A percentile compares a stretch with the other conserved stretches of the same genome.
These are phyloP conservation scores for Conomelus anceps DNA, from an alignment of 2,888 invertebrate genomes.

Conservation along the genomic window DNA sequence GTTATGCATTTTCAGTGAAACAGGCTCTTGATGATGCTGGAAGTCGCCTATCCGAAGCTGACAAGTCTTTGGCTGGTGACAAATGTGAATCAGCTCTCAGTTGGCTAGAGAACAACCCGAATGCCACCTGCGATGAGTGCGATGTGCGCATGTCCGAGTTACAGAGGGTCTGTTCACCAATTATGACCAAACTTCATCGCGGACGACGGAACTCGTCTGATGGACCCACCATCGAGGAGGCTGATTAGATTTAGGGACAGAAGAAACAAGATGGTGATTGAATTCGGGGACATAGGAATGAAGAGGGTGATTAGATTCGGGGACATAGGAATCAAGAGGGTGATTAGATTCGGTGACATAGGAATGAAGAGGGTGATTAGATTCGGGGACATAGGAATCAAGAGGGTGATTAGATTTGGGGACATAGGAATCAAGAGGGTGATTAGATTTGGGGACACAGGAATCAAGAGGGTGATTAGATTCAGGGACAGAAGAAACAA, in stretches of 20 bases:
- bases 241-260: slow-evolving; percentile 42
- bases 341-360: too few species aligned
- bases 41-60: slow-evolving; percentile 56
- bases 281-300: not conserved
- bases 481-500: too few species aligned
- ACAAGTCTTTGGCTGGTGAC: slow-evolving; percentile 55
- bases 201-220: slow-evolving; percentile 39
- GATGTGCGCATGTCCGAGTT: slow-evolving; percentile 69
- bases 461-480: too few species aligned
- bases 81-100: slow-evolving; percentile 58
- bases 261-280: not conserved
- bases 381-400: too few species aligned
- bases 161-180: slow-evolving; percentile 66
- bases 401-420: too few species aligned
- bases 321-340: too few species aligned
- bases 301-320: too few species aligned
- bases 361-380: too few species aligned
- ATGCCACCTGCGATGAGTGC: slow-evolving; percentile 71
- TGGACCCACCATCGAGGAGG: slow-evolving; percentile 46
- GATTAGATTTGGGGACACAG: too few species aligned
- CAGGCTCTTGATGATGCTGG: slow-evolving; percentile 53
- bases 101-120: slow-evolving; percentile 74
- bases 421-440: too few species aligned
- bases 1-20: slow-evolving; percentile 61
- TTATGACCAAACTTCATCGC: slow-evolving; percentile 76